Evolutionary conservation across 2,888 invertebrate species (phyloP).

Genomic region (Seira ritae): DNA sequence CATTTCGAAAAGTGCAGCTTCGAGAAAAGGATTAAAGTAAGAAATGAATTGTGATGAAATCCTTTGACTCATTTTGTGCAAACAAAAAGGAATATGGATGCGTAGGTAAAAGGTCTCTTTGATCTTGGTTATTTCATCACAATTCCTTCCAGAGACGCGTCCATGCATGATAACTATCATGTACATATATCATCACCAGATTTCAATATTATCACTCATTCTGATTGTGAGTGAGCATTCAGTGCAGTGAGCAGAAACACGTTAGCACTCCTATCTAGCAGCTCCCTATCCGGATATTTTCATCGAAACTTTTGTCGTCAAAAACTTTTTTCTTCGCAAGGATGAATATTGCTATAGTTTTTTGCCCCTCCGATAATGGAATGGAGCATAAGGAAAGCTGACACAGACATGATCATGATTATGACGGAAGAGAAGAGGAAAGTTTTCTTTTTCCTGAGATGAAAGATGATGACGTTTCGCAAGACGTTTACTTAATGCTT

Average conservation of each 20-base stretch:
- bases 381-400: neutral
- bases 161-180: too few relatives aligned
- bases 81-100: neutral
- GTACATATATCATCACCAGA: too few relatives aligned
- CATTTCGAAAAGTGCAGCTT: too few relatives aligned
- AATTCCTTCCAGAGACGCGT: too few relatives aligned
- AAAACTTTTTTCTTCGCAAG: neutral
- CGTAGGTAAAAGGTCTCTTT: too few relatives aligned
- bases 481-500: neutral
- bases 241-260: neutral
- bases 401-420: neutral
- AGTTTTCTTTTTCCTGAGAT: conserved; percentile 3
- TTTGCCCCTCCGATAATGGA: neutral
- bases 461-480: conserved; percentile 19
- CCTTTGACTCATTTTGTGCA: neutral
- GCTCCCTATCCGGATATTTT: too few relatives aligned
- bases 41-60: neutral
- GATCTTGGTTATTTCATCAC: too few relatives aligned
- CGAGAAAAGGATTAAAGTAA: too few relatives aligned
- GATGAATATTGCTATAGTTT: neutral
- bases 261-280: too few relatives aligned
- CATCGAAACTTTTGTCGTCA: neutral
- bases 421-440: neutral
- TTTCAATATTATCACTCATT: neutral
- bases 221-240: neutral